Evolutionary conservation across 2,888 invertebrate species (phyloP).

Genomic region (Xestia c-nigrum): DNA sequence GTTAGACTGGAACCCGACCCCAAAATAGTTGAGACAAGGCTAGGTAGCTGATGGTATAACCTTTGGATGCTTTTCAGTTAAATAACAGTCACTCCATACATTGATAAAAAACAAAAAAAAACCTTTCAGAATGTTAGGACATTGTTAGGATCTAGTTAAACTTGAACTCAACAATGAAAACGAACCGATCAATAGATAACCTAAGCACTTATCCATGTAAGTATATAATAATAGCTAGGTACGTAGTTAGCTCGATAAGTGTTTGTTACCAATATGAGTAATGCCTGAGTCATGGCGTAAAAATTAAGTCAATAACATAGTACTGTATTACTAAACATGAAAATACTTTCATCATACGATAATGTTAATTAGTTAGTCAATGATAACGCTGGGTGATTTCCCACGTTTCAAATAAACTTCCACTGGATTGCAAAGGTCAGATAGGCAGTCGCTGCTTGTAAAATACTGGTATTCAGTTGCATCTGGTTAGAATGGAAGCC

Average conservation of each 20-base stretch:
- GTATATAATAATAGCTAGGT: background rate
- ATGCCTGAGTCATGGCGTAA: conserved; percentile 37
- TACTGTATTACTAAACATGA: conserved; percentile 13
- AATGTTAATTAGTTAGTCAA: conserved; percentile 14
- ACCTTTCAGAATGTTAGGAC: background rate
- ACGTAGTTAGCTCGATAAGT: background rate
- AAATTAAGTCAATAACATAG: conserved; percentile 22
- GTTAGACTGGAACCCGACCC: no score
- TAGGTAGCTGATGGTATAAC: no score
- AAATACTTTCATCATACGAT: conserved; percentile 18
- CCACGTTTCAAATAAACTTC: background rate
- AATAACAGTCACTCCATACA: no score
- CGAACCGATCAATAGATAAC: conserved; percentile 31
- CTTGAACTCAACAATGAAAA: conserved; percentile 4
- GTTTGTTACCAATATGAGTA: conserved; percentile 30
- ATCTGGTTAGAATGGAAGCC: no score
- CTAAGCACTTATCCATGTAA: conserved; percentile 8
- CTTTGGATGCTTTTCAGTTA: background rate
- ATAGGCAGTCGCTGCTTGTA: no score
- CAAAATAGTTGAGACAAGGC: no score
- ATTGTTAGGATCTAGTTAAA: background rate
- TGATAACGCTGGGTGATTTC: conserved; percentile 1
- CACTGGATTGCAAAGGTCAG: background rate
- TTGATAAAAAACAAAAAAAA: no score
- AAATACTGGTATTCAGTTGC: no score